Conservation (phyloP, 2,797 vertebrate genomes). For the Fistularia tabacaria region DNA sequence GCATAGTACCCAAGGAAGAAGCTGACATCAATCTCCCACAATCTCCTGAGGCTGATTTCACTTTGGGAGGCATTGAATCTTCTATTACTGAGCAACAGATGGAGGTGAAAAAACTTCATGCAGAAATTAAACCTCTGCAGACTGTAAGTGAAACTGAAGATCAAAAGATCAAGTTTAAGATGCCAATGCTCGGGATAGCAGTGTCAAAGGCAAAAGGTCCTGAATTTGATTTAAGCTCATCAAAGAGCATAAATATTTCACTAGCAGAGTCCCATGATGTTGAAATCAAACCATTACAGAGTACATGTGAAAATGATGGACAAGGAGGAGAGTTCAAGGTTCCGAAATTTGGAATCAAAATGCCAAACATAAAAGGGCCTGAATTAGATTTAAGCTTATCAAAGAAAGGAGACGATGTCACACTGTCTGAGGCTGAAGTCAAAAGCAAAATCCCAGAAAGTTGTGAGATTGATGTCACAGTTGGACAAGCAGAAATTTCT, state of each 20-base stretch:
- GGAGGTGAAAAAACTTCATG: constrained; percentile 11
- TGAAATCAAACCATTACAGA: too few species aligned
- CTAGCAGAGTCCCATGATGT: too few species aligned
- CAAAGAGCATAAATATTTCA: too few species aligned
- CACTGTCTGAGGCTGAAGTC: constrained; percentile 19
- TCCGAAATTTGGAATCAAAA: constrained; percentile 38
- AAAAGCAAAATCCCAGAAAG: constrained; percentile 12
- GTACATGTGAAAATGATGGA: too few species aligned
- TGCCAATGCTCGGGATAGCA: constrained; percentile 57
- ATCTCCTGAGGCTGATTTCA: too few species aligned
- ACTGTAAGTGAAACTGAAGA: background rate
- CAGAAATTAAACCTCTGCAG: constrained; percentile 23
- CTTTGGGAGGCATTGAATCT: constrained; percentile 10
- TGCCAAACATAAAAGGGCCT: constrained; percentile 24
- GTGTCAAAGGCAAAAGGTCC: constrained; percentile 32
- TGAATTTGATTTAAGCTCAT: constrained; percentile 22
- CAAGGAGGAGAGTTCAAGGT: constrained; percentile 31
- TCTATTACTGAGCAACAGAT: constrained; percentile 27
- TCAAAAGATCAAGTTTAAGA: constrained; percentile 57
- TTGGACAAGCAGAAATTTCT: constrained; percentile 15
- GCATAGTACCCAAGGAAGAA: constrained; percentile 4
- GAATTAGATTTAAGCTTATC: constrained; percentile 26
- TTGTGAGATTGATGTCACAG: background rate
- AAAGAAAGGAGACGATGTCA: constrained; percentile 33
- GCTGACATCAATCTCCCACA: constrained; percentile 16